Evolutionary conservation across 2,113 vertebrate species (phyloP).

Genomic region (Cnemophilus loriae): DNA sequence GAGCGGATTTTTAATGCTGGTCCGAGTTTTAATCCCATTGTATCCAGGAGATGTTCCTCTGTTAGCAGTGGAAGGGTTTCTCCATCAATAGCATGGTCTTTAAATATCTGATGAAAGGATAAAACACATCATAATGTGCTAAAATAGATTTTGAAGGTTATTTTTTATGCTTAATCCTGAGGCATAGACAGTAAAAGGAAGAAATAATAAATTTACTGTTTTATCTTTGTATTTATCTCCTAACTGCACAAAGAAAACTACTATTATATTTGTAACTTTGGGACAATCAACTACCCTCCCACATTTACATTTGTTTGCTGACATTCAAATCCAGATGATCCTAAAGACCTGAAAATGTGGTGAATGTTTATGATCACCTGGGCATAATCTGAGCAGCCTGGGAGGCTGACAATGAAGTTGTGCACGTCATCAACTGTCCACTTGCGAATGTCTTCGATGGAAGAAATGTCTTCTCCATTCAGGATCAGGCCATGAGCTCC

Average conservation of each 20-base stretch:
- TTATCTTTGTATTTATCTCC: background rate
- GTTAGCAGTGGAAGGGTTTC: slow-evolving; percentile 92
- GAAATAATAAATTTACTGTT: background rate
- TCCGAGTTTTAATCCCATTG: slow-evolving; percentile 90
- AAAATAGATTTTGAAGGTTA: background rate
- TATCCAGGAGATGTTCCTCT: slow-evolving; percentile 92
- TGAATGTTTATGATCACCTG: slow-evolving; percentile 74
- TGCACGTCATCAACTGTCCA: slow-evolving; percentile 90
- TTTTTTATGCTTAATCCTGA: background rate
- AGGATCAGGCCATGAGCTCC: slow-evolving; percentile 77
- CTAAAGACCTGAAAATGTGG: background rate
- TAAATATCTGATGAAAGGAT: slow-evolving; percentile 79
- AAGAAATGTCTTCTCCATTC: slow-evolving; percentile 77
- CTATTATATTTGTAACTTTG: background rate
- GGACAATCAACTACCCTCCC: background rate
- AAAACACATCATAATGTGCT: slow-evolving; percentile 6
- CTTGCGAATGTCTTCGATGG: slow-evolving; percentile 84
- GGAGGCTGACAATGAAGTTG: slow-evolving; percentile 84
- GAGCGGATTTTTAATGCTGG: slow-evolving; percentile 94
- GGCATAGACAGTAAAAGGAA: background rate
- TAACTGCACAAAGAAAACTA: background rate
- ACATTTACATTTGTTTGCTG: background rate
- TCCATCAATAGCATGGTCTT: slow-evolving; percentile 94
- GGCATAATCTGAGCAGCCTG: slow-evolving; percentile 88
- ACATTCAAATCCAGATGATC: background rate